These are phyloP conservation scores for Oenanthe melanoleuca DNA, from an alignment of 2,113 vertebrate genomes.

Conservation along the genomic window DNA sequence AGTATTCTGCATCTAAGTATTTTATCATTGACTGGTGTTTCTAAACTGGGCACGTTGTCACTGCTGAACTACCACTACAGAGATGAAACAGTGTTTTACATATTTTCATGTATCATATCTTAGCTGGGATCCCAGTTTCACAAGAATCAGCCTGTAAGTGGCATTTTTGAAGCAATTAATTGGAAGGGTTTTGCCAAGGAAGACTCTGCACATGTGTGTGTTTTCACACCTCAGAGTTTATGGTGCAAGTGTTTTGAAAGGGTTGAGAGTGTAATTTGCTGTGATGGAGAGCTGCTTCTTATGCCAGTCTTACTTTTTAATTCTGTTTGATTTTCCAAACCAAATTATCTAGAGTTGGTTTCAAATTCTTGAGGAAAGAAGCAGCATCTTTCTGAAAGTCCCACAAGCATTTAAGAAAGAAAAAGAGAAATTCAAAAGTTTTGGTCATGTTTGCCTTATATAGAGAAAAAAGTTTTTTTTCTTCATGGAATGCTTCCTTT, in stretches of 20 bases:
- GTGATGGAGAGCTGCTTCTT: background rate
- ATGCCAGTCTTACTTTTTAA: background rate
- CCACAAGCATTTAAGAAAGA: background rate
- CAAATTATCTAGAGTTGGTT: background rate
- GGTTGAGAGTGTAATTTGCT: background rate
- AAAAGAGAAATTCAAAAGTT: background rate
- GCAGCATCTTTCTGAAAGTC: background rate
- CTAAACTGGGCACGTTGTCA: accelerated
- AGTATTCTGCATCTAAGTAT: background rate
- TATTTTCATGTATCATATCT: background rate
- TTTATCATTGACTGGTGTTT: background rate
- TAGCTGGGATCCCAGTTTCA: background rate
- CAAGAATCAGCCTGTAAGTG: background rate
- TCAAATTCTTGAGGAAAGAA: background rate
- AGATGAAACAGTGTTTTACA: background rate
- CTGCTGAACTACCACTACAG: background rate
- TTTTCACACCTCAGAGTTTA: background rate
- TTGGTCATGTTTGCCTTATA: background rate
- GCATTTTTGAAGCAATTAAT: background rate
- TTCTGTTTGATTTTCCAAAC: background rate
- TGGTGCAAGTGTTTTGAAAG: background rate
- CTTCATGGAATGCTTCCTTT: background rate
- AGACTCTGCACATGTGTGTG: accelerated
- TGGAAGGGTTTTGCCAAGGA: background rate
- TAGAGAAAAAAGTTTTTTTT: background rate